A percentile compares a stretch with the other conserved stretches of the same genome.
Conservation (phyloP, 2,888 invertebrate genomes). For the Rotaria magnacalcarata region DNA sequence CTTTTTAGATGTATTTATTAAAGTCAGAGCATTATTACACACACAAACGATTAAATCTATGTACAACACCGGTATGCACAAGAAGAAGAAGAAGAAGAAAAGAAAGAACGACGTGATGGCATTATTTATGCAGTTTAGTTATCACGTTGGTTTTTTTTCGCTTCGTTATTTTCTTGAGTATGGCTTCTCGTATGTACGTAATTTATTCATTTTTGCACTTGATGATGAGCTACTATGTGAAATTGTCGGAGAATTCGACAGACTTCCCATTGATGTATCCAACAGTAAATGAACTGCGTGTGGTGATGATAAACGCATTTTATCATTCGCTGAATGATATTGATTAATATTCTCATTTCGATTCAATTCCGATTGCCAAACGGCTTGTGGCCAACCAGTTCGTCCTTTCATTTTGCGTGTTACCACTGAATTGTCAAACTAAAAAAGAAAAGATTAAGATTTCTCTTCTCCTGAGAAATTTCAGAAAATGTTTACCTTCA, state of each 20-base stretch:
- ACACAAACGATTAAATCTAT: neutral
- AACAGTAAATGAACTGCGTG: neutral
- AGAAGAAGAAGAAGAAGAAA: neutral
- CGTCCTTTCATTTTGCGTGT: slow-evolving; percentile 40
- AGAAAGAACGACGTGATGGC: neutral
- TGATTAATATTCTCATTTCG: slow-evolving; percentile 16
- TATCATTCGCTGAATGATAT: neutral
- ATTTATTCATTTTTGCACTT: neutral
- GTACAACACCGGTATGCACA: slow-evolving; percentile 13
- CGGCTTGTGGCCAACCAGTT: slow-evolving; percentile 44
- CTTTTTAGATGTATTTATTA: neutral
- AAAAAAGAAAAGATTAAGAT: neutral
- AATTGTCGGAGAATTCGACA: neutral
- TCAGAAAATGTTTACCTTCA: neutral
- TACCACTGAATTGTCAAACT: neutral
- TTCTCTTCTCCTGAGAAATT: no score
- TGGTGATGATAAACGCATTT: neutral
- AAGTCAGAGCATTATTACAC: neutral
- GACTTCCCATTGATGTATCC: neutral
- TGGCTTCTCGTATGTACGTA: neutral
- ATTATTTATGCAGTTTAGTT: neutral
- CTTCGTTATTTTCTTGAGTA: neutral
- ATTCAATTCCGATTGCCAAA: slow-evolving; percentile 44
- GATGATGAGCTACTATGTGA: slow-evolving; percentile 20
- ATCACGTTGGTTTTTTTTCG: neutral